Conservation (phyloP, 1,140 invertebrate genomes). For the Phocides pigmalion region DNA sequence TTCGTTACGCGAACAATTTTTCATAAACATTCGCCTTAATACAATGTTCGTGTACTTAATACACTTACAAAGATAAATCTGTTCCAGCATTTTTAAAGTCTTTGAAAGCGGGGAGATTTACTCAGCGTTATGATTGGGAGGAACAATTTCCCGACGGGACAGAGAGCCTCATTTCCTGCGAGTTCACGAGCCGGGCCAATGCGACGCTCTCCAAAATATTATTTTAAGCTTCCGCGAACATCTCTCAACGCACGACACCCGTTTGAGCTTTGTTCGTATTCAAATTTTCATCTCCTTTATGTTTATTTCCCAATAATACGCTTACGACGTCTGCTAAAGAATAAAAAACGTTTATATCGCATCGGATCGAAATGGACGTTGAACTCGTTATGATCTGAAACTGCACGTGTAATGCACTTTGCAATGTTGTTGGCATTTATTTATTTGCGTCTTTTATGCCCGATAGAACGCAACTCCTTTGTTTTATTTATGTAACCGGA, state of each 20-base stretch:
- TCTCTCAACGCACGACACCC: constrained; percentile 68
- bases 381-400: constrained; percentile 26
- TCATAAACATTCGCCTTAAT: constrained; percentile 22
- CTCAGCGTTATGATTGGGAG: constrained; percentile 73
- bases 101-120: constrained; percentile 68
- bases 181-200: constrained; percentile 59
- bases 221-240: constrained; percentile 77
- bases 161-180: constrained; percentile 77
- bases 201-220: constrained; percentile 72
- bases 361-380: constrained; percentile 3
- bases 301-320: constrained; percentile 37
- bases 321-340: constrained; percentile 28
- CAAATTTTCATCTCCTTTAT: constrained; percentile 68
- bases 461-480: constrained; percentile 32
- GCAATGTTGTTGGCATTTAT: constrained; percentile 16
- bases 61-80: constrained; percentile 70
- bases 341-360: constrained; percentile 12
- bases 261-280: constrained; percentile 61
- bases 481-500: constrained; percentile 38
- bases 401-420: constrained; percentile 31
- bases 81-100: constrained; percentile 72
- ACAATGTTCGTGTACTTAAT: constrained; percentile 60
- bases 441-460: constrained; percentile 29
- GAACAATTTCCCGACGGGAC: constrained; percentile 77
- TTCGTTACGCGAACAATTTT: constrained; percentile 11